Conservation (phyloP, 2,113 vertebrate genomes). For the Pedetes capensis region DNA sequence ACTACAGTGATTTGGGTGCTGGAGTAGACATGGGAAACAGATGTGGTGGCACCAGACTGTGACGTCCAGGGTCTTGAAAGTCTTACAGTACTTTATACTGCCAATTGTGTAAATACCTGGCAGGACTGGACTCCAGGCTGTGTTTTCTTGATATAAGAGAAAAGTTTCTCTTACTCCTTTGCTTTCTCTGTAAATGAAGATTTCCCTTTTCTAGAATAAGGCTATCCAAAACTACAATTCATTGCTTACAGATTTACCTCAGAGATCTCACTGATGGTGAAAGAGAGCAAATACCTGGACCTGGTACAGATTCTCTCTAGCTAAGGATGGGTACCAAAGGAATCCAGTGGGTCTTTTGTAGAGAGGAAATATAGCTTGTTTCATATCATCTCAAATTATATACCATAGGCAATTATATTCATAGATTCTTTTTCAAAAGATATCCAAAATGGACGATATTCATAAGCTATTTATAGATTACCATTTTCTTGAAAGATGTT, state of each 20-base stretch:
- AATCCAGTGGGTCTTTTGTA: background rate
- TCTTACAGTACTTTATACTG: background rate
- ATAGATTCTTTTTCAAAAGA: background rate
- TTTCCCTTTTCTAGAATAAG: background rate
- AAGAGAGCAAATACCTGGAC: background rate
- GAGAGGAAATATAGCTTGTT: background rate
- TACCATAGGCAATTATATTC: background rate
- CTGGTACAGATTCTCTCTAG: background rate
- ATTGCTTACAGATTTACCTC: background rate
- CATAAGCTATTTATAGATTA: background rate
- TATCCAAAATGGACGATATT: background rate
- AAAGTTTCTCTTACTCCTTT: background rate
- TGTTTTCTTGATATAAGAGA: background rate
- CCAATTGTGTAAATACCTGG: background rate
- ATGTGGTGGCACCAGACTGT: background rate
- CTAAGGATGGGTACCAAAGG: background rate
- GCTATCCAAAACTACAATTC: background rate
- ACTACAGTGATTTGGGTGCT: background rate
- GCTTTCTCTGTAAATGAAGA: background rate
- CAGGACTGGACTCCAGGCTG: background rate
- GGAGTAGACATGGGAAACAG: slow-evolving; percentile 1
- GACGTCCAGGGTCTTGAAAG: background rate
- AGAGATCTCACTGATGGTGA: background rate
- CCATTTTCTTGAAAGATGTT: background rate
- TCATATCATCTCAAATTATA: background rate